phyloP scores from a whole-genome alignment of 2,797 vertebrate genomes.

The Acanthurus leucopareius region DNA sequence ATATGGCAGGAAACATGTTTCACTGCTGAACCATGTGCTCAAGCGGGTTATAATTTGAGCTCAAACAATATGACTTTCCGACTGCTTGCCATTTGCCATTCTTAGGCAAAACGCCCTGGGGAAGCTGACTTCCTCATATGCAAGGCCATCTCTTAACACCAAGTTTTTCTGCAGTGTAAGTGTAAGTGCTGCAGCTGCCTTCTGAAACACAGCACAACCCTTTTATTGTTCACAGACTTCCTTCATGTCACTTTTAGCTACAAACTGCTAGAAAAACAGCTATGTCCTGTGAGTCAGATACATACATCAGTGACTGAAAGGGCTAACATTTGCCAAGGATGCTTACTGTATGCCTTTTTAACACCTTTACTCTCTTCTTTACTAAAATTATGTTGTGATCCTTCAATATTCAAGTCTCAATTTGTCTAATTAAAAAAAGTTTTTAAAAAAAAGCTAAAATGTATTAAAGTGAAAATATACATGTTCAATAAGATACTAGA shows the following conservation, averaged over 20 bases:
- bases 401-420: background rate
- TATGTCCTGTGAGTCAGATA: conserved; percentile 27
- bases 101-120: conserved; percentile 37
- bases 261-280: background rate
- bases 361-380: background rate
- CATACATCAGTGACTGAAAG: background rate
- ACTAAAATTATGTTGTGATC: background rate
- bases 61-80: conserved; percentile 62
- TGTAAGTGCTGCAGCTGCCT: conserved; percentile 53
- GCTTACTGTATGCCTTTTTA: background rate
- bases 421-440: background rate
- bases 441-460: background rate
- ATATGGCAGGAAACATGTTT: conserved; percentile 67
- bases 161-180: background rate
- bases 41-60: conserved; percentile 16
- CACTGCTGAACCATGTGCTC: conserved; percentile 28
- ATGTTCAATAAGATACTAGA: background rate
- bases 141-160: conserved; percentile 62
- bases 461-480: background rate
- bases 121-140: conserved; percentile 71
- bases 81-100: conserved; percentile 30
- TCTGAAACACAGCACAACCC: conserved; percentile 32
- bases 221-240: conserved; percentile 69
- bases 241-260: conserved; percentile 42
- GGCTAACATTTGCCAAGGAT: background rate